Evolutionary conservation across 2,888 invertebrate genomes (phyloP).

Genomic region (Melangyna quadrimaculata): DNA sequence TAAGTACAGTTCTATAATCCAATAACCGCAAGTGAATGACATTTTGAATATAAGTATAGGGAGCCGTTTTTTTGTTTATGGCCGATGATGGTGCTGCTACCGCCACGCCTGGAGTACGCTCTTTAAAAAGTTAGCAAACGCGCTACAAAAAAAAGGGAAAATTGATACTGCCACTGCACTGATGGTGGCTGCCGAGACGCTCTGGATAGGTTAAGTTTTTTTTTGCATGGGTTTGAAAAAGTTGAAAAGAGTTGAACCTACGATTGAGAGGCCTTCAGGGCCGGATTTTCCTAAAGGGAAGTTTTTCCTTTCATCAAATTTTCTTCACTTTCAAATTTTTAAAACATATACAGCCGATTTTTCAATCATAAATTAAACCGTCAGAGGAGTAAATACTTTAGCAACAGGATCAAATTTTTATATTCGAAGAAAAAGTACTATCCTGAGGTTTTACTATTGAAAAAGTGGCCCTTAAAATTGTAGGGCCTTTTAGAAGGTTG

Average conservation of each 20-base stretch:
- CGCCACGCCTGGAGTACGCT: not conserved
- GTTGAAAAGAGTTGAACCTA: not conserved
- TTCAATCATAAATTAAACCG: too few species aligned
- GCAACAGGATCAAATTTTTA: too few species aligned
- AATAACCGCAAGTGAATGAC: conserved; percentile 71
- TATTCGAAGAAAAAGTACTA: too few species aligned
- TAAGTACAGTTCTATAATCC: conserved; percentile 71
- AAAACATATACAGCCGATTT: too few species aligned
- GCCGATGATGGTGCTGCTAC: not conserved
- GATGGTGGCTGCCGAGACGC: not conserved
- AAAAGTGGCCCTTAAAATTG: too few species aligned
- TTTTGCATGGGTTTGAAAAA: not conserved
- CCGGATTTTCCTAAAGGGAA: not conserved
- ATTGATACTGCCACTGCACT: conserved; percentile 39
- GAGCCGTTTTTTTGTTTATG: not conserved
- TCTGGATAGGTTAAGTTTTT: conserved; percentile 35
- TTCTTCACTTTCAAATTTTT: not conserved
- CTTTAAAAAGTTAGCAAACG: conserved; percentile 20
- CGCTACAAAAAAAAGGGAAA: conserved; percentile 38
- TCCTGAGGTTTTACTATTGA: too few species aligned
- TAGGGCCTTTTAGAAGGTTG: too few species aligned
- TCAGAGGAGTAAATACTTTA: too few species aligned
- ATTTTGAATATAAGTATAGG: conserved; percentile 31
- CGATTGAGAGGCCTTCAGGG: conserved; percentile 14
- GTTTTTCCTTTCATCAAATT: not conserved